Evolutionary conservation across 2,113 vertebrate genomes (phyloP).

Genomic region (Oxygymnocypris stewartii): DNA sequence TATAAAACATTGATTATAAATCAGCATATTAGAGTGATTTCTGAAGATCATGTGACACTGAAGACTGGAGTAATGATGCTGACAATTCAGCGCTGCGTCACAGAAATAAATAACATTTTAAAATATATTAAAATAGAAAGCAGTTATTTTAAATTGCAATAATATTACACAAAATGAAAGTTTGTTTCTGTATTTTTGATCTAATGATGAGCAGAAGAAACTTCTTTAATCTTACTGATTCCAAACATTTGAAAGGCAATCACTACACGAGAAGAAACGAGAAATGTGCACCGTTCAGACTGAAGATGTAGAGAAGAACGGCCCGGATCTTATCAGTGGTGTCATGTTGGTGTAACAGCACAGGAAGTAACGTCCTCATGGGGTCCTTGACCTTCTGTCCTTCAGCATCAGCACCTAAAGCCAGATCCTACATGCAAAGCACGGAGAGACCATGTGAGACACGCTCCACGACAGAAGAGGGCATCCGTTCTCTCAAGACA

Average conservation of each 20-base stretch:
- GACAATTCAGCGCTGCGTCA: no score
- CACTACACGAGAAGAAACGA: neutral
- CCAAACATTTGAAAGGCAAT: neutral
- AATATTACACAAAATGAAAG: no score
- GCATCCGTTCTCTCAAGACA: neutral
- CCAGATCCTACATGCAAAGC: slow-evolving; percentile 82
- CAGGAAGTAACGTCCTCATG: slow-evolving; percentile 94
- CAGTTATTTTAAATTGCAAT: no score
- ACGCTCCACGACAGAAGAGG: neutral
- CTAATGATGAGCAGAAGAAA: no score
- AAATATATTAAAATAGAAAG: no score
- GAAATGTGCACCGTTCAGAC: slow-evolving; percentile 82
- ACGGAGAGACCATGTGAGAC: neutral
- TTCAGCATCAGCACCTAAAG: slow-evolving; percentile 89
- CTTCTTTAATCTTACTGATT: no score
- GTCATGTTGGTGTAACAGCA: slow-evolving; percentile 83
- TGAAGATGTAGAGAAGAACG: slow-evolving; percentile 96
- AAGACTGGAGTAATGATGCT: no score
- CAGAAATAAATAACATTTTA: no score
- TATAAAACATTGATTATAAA: no score
- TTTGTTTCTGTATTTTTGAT: no score
- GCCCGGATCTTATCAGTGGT: slow-evolving; percentile 92
- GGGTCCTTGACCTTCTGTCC: slow-evolving; percentile 91
- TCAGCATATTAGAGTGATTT: no score
- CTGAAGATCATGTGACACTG: no score